Conservation (phyloP, 2,797 vertebrate species). For the Botia almorhae region DNA sequence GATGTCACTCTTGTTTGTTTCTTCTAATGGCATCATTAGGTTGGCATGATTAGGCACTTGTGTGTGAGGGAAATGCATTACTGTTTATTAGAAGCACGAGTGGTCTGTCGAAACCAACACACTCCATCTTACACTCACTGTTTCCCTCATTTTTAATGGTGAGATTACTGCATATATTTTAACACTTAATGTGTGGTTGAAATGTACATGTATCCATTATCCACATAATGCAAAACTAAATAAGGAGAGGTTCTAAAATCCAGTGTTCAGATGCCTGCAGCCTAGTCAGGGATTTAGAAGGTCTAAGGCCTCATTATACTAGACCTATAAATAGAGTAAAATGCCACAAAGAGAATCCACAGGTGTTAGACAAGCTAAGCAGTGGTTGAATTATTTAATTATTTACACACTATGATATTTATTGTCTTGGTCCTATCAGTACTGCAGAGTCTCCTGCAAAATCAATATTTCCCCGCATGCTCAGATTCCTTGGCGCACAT, state of each 20-base stretch:
- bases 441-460: slow-evolving; percentile 19
- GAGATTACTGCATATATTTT: slow-evolving; percentile 51
- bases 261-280: slow-evolving; percentile 36
- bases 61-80: slow-evolving; percentile 45
- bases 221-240: slow-evolving; percentile 65
- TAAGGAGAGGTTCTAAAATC: slow-evolving; percentile 54
- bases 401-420: slow-evolving; percentile 8
- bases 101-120: slow-evolving; percentile 53
- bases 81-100: slow-evolving; percentile 51
- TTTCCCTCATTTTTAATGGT: slow-evolving; percentile 21
- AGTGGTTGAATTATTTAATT: slow-evolving; percentile 41
- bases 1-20: slow-evolving; percentile 34
- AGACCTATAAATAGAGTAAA: slow-evolving; percentile 16
- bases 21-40: slow-evolving; percentile 54
- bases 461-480: slow-evolving; percentile 38
- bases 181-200: slow-evolving; percentile 63
- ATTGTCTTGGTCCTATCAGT: slow-evolving; percentile 31
- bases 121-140: slow-evolving; percentile 11
- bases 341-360: slow-evolving; percentile 12
- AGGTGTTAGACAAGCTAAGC: slow-evolving; percentile 4
- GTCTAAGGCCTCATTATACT: slow-evolving; percentile 18
- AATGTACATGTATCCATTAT: slow-evolving; percentile 66
- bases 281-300: slow-evolving; percentile 8
- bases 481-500: slow-evolving; percentile 42
- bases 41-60: slow-evolving; percentile 54